These are phyloP conservation scores for Ictidomys tridecemlineatus DNA, from an alignment of 2,113 vertebrate species.

Conservation along the genomic window DNA sequence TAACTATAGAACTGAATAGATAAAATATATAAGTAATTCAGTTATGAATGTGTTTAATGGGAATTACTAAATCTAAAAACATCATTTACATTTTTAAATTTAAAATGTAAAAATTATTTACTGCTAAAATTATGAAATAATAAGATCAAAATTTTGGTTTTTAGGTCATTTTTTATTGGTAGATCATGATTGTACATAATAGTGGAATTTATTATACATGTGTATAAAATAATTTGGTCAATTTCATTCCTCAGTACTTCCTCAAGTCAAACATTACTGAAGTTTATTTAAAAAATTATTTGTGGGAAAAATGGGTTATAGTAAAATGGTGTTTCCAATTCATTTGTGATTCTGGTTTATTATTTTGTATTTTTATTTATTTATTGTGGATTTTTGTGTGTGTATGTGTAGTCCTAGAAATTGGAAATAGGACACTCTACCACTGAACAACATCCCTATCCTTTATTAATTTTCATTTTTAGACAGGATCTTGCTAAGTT, in stretches of 20 bases:
- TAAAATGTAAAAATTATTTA: constrained; percentile 19
- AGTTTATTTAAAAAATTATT: background rate
- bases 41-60: background rate
- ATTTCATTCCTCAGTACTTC: no score
- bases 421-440: no score
- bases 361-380: background rate
- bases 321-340: background rate
- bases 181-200: no score
- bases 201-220: no score
- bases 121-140: background rate
- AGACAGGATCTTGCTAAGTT: no score
- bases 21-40: background rate
- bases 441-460: no score
- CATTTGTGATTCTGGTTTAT: background rate
- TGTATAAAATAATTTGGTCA: no score
- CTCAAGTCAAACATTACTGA: background rate
- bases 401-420: no score
- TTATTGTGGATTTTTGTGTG: no score
- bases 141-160: background rate
- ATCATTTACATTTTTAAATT: background rate
- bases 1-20: background rate
- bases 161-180: no score
- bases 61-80: constrained; percentile 24
- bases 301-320: background rate
- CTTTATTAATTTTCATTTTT: no score